Conservation (phyloP, 2,888 invertebrate species). For the Galerucella calmariensis region DNA sequence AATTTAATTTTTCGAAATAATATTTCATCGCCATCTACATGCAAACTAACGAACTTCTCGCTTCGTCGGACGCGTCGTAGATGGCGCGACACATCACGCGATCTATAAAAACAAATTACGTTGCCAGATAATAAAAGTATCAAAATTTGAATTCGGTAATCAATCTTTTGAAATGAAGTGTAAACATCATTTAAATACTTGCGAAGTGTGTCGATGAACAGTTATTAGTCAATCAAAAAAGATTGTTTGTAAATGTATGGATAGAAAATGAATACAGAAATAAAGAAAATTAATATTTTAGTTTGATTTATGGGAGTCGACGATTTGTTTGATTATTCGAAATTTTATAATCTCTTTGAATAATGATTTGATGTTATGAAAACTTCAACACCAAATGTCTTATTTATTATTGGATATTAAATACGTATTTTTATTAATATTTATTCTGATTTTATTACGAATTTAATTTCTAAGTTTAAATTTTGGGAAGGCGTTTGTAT, state of each 20-base stretch:
- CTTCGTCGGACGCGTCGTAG: neutral
- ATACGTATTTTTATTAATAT: too few relatives aligned
- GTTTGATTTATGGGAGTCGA: conserved; percentile 7
- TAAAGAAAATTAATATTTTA: conserved; percentile 11
- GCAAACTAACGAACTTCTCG: neutral
- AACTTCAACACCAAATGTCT: neutral
- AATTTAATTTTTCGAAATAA: neutral
- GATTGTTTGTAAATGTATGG: conserved; percentile 27
- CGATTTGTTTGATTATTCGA: conserved; percentile 24
- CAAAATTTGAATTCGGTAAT: conserved; percentile 20
- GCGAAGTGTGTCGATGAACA: conserved; percentile 31
- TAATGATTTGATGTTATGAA: conserved; percentile 3
- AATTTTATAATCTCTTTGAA: conserved; percentile 18
- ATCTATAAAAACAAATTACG: conserved; percentile 4
- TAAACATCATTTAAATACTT: conserved; percentile 29
- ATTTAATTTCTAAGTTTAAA: too few relatives aligned
- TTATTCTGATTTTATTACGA: too few relatives aligned
- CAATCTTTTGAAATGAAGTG: conserved; percentile 31
- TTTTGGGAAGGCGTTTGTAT: too few relatives aligned
- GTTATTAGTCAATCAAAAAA: conserved; percentile 34
- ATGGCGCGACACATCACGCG: neutral
- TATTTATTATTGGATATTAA: too few relatives aligned
- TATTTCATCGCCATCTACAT: neutral
- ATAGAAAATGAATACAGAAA: conserved; percentile 2
- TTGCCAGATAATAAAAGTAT: conserved; percentile 14